phyloP scores from a whole-genome alignment of 2,797 vertebrate genomes.

The Hylomyscus alleni region DNA sequence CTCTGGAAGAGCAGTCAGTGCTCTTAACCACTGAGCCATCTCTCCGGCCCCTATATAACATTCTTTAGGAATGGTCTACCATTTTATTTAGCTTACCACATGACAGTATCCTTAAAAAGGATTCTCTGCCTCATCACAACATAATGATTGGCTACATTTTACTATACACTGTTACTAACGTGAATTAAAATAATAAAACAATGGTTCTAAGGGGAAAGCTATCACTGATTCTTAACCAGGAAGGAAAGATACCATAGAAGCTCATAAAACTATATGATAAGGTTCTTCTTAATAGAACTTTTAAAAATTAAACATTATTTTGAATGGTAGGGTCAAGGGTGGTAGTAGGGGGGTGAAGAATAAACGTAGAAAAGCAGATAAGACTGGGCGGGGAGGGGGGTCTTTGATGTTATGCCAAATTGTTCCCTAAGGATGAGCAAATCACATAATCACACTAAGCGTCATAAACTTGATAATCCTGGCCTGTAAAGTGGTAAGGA shows the following conservation, averaged over 20 bases:
- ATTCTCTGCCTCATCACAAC: slow-evolving; percentile 35
- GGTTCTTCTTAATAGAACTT: slow-evolving; percentile 35
- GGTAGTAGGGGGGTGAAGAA: neutral
- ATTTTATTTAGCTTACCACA: slow-evolving; percentile 44
- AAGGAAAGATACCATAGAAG: neutral
- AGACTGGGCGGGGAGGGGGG: slow-evolving; percentile 29
- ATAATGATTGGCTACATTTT: neutral
- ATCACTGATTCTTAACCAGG: slow-evolving; percentile 61
- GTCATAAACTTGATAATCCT: slow-evolving; percentile 69
- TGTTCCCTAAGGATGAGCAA: slow-evolving; percentile 67
- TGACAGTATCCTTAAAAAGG: slow-evolving; percentile 3
- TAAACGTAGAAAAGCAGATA: slow-evolving; percentile 59
- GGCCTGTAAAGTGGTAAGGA: slow-evolving; percentile 68
- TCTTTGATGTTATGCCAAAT: slow-evolving; percentile 69
- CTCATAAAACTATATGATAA: slow-evolving; percentile 49
- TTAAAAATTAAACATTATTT: slow-evolving; percentile 66
- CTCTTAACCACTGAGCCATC: too few species aligned
- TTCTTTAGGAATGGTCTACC: neutral
- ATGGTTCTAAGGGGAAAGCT: neutral
- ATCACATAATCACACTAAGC: slow-evolving; percentile 74
- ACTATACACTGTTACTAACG: neutral
- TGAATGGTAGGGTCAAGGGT: slow-evolving; percentile 42
- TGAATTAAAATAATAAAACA: slow-evolving; percentile 12
- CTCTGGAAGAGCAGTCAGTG: too few species aligned
- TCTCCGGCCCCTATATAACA: neutral